phyloP scores from a whole-genome alignment of 2,113 vertebrate genomes.

The Petaurus breviceps region DNA sequence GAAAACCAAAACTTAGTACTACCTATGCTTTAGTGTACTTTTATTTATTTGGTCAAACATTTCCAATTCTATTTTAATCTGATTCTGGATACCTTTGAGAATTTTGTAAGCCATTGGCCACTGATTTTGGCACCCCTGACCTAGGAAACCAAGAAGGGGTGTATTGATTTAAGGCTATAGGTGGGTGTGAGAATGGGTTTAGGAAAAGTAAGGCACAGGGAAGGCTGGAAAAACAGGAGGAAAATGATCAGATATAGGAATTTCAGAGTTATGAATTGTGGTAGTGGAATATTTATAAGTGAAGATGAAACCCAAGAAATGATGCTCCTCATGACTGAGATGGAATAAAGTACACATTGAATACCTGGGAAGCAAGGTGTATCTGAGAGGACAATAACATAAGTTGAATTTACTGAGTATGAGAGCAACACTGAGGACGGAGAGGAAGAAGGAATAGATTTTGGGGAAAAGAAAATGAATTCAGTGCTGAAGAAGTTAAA shows the following conservation, averaged over 20 bases:
- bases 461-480: background rate
- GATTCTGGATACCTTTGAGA: background rate
- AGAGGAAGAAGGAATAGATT: background rate
- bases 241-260: background rate
- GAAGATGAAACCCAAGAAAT: background rate
- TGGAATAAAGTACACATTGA: background rate
- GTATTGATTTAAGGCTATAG: background rate
- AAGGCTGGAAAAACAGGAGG: background rate
- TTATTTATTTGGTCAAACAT: background rate
- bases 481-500: background rate
- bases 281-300: background rate
- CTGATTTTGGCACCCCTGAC: background rate
- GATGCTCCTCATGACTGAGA: background rate
- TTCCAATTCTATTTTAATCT: background rate
- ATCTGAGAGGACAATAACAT: background rate
- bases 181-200: background rate
- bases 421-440: background rate
- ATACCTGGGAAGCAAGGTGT: background rate
- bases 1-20: background rate
- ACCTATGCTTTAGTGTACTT: background rate
- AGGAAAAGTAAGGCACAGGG: background rate
- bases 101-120: background rate
- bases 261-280: background rate
- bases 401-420: background rate
- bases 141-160: background rate